These are phyloP conservation scores for Laothoe populi DNA, from an alignment of 2,888 invertebrate species.

Conservation along the genomic window DNA sequence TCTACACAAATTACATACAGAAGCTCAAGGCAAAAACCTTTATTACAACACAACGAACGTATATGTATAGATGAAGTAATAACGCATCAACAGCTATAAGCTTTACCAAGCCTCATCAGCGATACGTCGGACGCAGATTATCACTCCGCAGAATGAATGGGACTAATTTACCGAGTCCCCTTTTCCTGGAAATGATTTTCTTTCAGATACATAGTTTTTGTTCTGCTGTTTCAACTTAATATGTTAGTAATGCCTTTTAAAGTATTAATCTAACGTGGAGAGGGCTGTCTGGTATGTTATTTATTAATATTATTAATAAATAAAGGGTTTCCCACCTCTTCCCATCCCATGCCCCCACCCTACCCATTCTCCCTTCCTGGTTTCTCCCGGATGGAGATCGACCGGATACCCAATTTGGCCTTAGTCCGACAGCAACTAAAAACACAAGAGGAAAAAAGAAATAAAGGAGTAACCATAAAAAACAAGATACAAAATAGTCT, in stretches of 20 bases:
- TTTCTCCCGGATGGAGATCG: too few relatives aligned
- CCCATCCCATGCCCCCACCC: too few relatives aligned
- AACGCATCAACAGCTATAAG: neutral
- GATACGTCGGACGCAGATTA: conserved; percentile 52
- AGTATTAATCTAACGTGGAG: neutral
- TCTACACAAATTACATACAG: too few relatives aligned
- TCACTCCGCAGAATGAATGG: conserved; percentile 50
- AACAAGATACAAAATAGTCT: too few relatives aligned
- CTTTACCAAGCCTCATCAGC: conserved; percentile 43
- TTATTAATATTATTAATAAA: too few relatives aligned
- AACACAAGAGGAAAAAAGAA: too few relatives aligned
- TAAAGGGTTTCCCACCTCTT: too few relatives aligned
- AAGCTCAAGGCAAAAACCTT: too few relatives aligned
- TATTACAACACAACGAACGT: neutral
- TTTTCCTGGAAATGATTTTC: conserved; percentile 41
- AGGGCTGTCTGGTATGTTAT: neutral
- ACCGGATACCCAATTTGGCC: too few relatives aligned
- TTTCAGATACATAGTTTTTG: conserved; percentile 39
- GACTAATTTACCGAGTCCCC: conserved; percentile 52
- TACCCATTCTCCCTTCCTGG: too few relatives aligned
- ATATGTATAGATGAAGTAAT: neutral
- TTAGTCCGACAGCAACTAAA: too few relatives aligned
- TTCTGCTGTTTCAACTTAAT: conserved; percentile 35
- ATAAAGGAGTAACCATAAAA: too few relatives aligned
- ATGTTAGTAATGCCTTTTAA: neutral